phyloP scores from a whole-genome alignment of 2,113 vertebrate genomes.

The Azemiops feae region DNA sequence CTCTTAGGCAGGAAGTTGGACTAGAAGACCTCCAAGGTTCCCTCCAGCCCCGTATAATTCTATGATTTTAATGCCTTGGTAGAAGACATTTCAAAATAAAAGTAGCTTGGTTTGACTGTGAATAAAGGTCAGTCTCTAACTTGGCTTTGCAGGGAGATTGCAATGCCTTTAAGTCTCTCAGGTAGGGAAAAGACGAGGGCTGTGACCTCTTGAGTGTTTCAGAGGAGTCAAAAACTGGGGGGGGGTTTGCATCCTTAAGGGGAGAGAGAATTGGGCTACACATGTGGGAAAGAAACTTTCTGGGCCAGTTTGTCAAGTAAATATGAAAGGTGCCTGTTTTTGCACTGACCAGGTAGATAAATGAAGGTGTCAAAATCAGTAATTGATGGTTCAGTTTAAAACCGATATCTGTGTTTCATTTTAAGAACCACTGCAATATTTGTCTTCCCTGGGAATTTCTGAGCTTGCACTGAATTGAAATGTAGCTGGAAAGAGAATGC shows the following conservation, averaged over 20 bases:
- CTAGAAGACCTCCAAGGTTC: no score
- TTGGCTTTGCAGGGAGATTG: neutral
- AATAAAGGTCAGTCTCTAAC: neutral
- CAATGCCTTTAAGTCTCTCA: fast-evolving
- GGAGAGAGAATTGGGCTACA: no score
- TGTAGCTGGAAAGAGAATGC: neutral
- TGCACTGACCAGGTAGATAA: neutral
- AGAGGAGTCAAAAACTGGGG: no score
- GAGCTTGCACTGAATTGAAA: neutral
- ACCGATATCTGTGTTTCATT: neutral
- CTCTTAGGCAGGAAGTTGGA: no score
- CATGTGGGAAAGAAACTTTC: neutral
- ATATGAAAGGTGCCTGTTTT: neutral
- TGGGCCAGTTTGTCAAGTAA: no score
- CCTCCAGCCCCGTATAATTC: no score
- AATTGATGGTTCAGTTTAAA: neutral
- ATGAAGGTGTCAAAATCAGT: neutral
- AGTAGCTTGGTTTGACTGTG: no score
- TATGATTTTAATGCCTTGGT: no score
- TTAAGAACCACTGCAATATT: neutral
- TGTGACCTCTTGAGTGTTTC: neutral
- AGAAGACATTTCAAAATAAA: neutral
- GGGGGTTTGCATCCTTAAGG: no score
- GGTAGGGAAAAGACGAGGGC: neutral
- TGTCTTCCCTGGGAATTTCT: neutral